Evolutionary conservation across 2,113 vertebrate species (phyloP), one percentile per base, ranked within the genome.

Genomic region (Recurvirostra avosetta): DNA sequence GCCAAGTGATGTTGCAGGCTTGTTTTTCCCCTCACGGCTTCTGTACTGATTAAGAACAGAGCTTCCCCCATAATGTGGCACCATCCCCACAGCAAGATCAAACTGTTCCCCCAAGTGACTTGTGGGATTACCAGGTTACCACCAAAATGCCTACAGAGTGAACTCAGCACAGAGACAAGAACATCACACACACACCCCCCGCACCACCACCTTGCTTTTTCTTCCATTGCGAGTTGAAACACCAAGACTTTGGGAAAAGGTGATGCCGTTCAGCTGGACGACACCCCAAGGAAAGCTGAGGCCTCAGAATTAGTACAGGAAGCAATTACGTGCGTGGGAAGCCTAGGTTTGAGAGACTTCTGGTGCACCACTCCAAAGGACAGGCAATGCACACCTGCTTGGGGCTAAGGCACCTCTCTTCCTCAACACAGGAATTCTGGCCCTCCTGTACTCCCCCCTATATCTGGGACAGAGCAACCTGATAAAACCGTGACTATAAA

Each of bases 1-100:
- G 96, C 94, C 95, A 97, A 96, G 96, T 91, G 87, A 96, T 96
- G 94, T 89, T 96, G 81, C 84, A 94, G 90, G 79, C 94, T 96
- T 96, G 88, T 90, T 96, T 96, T 96, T 97, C 66, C 75, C 90
- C 63, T 90, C 59, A 79, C 11, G 1, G 96, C 72, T 96, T 76
- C 85, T 90, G 74, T 66, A 79, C 55, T 47, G 91, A 94, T 94
- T 78, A 91, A 78, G 94, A 96, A 91, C 84, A 95, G 66, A 95
- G 84, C 92, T 95, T 96, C 94, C 87, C 41, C 78, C 94, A 77
- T 89, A 88, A 78, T 4, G n/a, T 30, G 56, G 88, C 91, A 93
- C 62, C 68, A 82, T 89, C 89, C 80, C n/a, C 80, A 87, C 49
- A 40, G 84, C 32, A 68, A 91, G 77, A 92, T 81, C 73, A 43